Percentiles rank a stretch among this genome's conserved stretches.
These are phyloP conservation scores for Lysandra coridon DNA, from an alignment of 2,888 invertebrate genomes.

Conservation along the genomic window DNA sequence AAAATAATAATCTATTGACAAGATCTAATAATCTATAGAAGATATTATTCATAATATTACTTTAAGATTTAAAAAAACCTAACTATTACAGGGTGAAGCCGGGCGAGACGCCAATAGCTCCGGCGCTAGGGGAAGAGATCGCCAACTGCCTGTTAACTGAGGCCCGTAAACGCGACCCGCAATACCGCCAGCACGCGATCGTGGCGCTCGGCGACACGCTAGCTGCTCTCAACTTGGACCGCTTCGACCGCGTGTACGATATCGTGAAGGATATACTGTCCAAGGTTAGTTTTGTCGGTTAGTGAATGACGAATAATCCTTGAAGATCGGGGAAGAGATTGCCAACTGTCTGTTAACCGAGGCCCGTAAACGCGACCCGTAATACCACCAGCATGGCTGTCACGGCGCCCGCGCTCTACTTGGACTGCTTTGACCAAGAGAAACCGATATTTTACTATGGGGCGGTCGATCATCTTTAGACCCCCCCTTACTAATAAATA, in stretches of 20 bases:
- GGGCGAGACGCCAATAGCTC: slow-evolving; percentile 58
- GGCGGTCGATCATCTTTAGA: too few species aligned
- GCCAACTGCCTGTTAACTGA: slow-evolving; percentile 88
- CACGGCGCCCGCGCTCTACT: too few species aligned
- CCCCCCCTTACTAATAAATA: too few species aligned
- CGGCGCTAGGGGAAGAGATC: slow-evolving; percentile 63
- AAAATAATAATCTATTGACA: too few species aligned
- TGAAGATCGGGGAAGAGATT: slow-evolving; percentile 57
- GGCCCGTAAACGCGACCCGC: slow-evolving; percentile 88
- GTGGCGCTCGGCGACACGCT: slow-evolving; percentile 87
- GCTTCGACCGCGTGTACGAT: slow-evolving; percentile 89
- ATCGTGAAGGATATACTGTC: slow-evolving; percentile 86
- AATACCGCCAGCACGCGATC: slow-evolving; percentile 87
- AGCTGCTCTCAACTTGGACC: slow-evolving; percentile 85
- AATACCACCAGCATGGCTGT: too few species aligned
- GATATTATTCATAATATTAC: too few species aligned
- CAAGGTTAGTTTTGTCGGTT: slow-evolving; percentile 68
- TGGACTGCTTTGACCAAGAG: too few species aligned
- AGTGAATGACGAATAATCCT: too few species aligned
- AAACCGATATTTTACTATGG: too few species aligned
- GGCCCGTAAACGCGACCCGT: slow-evolving; percentile 87
- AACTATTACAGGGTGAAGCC: slow-evolving; percentile 56
- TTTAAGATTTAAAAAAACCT: too few species aligned
- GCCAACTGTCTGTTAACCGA: slow-evolving; percentile 88
- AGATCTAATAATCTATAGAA: too few species aligned